Evolutionary conservation across 2,113 vertebrate species (phyloP).

Genomic region (Myocastor coypus): DNA sequence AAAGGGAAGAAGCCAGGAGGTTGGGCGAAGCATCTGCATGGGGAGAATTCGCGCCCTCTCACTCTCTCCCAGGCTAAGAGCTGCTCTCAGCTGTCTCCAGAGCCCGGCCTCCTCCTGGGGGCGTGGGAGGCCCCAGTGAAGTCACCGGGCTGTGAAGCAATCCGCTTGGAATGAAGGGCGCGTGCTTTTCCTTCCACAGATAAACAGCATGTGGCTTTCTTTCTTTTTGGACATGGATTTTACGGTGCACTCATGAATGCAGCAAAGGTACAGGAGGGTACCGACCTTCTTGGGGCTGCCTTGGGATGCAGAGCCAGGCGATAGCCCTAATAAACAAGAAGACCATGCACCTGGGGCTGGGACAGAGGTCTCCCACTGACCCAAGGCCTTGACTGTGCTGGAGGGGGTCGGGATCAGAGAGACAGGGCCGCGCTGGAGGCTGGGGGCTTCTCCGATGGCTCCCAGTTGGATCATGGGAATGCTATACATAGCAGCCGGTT

Average conservation of each 20-base stretch:
- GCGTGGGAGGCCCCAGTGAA: conserved; percentile 34
- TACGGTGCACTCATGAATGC: background rate
- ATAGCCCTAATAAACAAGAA: background rate
- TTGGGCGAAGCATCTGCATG: background rate
- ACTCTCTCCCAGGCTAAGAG: background rate
- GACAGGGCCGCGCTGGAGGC: background rate
- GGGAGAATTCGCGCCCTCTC: no score
- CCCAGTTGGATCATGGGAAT: background rate
- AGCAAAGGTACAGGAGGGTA: background rate
- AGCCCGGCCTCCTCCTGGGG: conserved; percentile 12
- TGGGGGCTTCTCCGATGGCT: accelerated
- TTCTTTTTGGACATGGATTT: background rate
- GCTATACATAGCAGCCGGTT: background rate
- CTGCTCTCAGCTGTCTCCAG: background rate
- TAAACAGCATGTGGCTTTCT: conserved; percentile 1
- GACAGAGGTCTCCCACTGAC: background rate
- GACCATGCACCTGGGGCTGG: background rate
- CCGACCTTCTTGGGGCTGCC: background rate
- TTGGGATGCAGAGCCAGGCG: background rate
- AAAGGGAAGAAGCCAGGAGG: background rate
- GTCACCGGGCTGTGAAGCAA: conserved; percentile 61
- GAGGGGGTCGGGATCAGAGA: background rate
- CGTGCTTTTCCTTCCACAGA: conserved; percentile 19
- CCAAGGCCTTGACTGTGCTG: background rate
- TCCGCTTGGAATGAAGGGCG: conserved; percentile 14